Evolutionary conservation across 1,140 invertebrate species (phyloP).

Genomic region (Thalassaphorura encarpata): DNA sequence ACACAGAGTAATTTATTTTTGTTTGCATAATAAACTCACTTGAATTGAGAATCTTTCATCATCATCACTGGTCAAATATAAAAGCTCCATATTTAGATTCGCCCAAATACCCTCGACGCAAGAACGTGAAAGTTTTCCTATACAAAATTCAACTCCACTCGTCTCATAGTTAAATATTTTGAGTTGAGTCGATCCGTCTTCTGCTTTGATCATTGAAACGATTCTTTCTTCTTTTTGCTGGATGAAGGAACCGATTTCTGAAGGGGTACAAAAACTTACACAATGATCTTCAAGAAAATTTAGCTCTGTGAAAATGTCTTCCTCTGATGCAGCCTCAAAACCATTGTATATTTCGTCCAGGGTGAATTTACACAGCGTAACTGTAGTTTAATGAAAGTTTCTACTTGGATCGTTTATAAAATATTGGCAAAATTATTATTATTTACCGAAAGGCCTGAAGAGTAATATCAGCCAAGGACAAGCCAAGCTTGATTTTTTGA

Average conservation of each 20-base stretch:
- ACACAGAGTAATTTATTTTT: neutral
- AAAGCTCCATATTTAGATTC: constrained; percentile 43
- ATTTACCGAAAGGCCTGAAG: no score
- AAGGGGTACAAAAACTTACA: neutral
- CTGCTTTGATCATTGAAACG: constrained; percentile 5
- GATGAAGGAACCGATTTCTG: neutral
- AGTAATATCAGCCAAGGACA: no score
- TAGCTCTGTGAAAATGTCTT: no score
- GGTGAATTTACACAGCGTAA: no score
- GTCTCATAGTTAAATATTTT: constrained; percentile 4
- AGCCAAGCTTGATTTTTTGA: no score
- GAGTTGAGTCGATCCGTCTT: neutral
- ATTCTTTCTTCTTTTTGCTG: constrained; percentile 3
- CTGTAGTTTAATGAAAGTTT: no score
- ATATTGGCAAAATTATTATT: no score
- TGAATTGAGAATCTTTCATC: constrained; percentile 48
- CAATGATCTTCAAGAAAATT: no score
- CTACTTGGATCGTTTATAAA: no score
- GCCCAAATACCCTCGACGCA: constrained; percentile 45
- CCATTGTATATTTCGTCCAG: no score
- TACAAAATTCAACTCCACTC: constrained; percentile 31
- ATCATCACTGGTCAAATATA: constrained; percentile 49
- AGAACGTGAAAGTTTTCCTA: constrained; percentile 40
- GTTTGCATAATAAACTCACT: constrained; percentile 18
- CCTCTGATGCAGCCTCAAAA: no score